phyloP scores from a whole-genome alignment of 2,797 vertebrate genomes.

The Gymnothorax reevesii region DNA sequence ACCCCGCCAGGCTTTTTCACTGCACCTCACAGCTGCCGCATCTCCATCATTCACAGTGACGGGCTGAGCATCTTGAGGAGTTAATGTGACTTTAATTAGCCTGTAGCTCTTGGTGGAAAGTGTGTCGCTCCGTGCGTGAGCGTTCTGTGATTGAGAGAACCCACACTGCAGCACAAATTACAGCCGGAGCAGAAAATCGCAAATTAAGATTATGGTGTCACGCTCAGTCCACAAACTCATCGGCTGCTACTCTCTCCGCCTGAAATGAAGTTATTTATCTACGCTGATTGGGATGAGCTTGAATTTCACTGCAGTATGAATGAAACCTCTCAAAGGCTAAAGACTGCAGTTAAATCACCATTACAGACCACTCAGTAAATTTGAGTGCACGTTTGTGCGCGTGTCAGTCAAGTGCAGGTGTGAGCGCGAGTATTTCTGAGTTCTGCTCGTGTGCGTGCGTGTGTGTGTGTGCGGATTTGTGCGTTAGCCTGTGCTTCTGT shows the following conservation, averaged over 20 bases:
- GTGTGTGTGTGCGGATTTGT: background rate
- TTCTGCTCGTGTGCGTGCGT: background rate
- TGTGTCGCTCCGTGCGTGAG: background rate
- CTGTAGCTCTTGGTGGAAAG: background rate
- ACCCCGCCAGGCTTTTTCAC: background rate
- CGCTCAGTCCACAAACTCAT: background rate
- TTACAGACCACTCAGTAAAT: background rate
- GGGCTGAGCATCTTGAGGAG: background rate
- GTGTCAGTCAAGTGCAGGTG: background rate
- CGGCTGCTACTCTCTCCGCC: background rate
- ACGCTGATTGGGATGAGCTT: background rate
- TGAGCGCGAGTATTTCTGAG: no score
- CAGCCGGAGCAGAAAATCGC: background rate
- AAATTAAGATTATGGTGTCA: background rate
- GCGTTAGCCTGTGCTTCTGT: background rate
- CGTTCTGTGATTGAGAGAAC: background rate
- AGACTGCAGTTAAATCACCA: background rate
- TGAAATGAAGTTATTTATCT: background rate
- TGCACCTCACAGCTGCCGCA: background rate
- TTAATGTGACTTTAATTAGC: background rate
- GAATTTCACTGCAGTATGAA: background rate
- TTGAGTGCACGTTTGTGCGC: background rate
- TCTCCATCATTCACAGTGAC: slow-evolving; percentile 4
- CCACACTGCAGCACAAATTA: background rate
- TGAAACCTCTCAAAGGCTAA: background rate